phyloP scores from a whole-genome alignment of 1,140 invertebrate genomes.

The Penaeus japonicus region DNA sequence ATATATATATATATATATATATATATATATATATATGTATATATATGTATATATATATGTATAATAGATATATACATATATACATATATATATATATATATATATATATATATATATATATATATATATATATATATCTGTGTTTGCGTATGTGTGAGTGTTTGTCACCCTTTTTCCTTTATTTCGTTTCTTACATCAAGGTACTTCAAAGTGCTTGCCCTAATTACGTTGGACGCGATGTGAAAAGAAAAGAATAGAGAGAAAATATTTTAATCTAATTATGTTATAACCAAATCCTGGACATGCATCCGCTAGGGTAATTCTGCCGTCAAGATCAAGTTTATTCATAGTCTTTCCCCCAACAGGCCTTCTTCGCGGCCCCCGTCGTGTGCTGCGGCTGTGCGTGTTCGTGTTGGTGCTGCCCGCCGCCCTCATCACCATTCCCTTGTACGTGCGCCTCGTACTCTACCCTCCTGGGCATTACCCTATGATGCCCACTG shows the following conservation, averaged over 20 bases:
- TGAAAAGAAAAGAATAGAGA: too few species aligned
- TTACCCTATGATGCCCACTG: slow-evolving; percentile 77
- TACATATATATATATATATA: not conserved
- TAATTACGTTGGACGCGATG: too few species aligned
- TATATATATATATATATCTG: not conserved
- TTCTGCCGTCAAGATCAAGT: not conserved
- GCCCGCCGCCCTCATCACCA: slow-evolving; percentile 72
- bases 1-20: slow-evolving; percentile 13
- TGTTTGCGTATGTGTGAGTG: too few species aligned
- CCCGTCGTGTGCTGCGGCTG: slow-evolving; percentile 71
- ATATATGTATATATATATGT: not conserved
- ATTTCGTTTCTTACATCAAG: too few species aligned
- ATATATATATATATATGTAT: not conserved
- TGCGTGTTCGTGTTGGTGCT: slow-evolving; percentile 72
- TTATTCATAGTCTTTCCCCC: not conserved
- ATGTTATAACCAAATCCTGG: too few species aligned
- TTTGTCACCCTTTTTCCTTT: too few species aligned
- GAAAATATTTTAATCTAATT: not conserved
- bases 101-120: not conserved
- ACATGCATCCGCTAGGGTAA: too few species aligned
- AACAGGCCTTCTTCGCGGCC: slow-evolving; percentile 61
- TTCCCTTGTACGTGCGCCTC: slow-evolving; percentile 70
- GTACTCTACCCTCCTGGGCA: slow-evolving; percentile 66
- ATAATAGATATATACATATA: too few species aligned
- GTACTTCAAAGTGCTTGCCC: too few species aligned